A percentile compares a stretch with the other conserved stretches of the same genome.
phyloP scores from a whole-genome alignment of 2,113 vertebrate species.

The Ptilorrhoa leucosticta region DNA sequence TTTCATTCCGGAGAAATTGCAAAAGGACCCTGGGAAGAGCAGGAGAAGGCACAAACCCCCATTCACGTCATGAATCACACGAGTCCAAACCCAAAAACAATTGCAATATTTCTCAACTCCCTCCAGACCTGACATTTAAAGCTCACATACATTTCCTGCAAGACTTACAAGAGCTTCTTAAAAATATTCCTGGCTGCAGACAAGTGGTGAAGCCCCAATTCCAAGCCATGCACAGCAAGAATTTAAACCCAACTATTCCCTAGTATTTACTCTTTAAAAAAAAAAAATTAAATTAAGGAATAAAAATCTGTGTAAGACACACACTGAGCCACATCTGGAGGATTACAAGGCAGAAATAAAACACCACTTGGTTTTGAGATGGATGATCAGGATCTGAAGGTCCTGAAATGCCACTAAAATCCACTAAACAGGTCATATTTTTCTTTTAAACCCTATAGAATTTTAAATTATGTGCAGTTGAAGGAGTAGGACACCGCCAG shows the following conservation, averaged over 20 bases:
- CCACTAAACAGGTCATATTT: constrained; percentile 12
- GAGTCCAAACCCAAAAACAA: neutral
- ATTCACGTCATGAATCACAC: neutral
- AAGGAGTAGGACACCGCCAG: constrained; percentile 15
- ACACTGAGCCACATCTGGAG: constrained; percentile 28
- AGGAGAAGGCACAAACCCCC: neutral
- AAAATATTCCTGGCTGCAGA: neutral
- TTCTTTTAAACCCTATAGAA: constrained; percentile 35
- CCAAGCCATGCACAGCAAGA: constrained; percentile 4
- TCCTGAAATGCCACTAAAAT: constrained; percentile 11
- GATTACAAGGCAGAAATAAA: constrained; percentile 49
- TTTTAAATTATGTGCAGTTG: constrained; percentile 40
- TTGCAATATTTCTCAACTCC: neutral
- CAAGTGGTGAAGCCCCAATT: constrained; percentile 11
- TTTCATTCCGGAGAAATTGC: neutral
- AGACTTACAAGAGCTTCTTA: neutral
- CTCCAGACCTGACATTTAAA: constrained; percentile 39
- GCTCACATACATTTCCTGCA: constrained; percentile 1
- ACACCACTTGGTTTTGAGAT: constrained; percentile 33
- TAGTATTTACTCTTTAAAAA: neutral
- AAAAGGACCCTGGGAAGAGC: constrained; percentile 10
- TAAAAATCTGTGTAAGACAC: neutral
- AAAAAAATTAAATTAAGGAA: neutral
- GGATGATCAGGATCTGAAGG: constrained; percentile 29
- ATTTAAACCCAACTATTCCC: neutral